Base-by-base conservation (phyloP, 2,888 invertebrate genomes). In the Panopea generosa region DNA sequence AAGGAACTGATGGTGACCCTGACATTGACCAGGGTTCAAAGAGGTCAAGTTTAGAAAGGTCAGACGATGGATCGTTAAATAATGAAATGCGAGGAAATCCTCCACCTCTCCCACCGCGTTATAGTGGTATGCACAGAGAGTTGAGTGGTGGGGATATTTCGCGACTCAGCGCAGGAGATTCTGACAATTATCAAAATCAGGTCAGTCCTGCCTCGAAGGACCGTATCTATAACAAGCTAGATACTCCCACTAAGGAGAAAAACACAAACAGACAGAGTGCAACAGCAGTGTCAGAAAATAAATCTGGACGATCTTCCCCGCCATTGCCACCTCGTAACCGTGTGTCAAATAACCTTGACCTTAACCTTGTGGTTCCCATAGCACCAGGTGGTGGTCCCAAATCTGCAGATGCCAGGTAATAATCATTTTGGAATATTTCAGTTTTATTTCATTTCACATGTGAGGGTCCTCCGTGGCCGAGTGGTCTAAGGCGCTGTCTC, bases 251-350 rank as follows among this genome's bases (percentile, higher is more conserved):
- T 50, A 50, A 50, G 3, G 24, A 52, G 52, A 59, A 68, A 53
- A n/a, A 52, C 9, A 55, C 66, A 11, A 33, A 47, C 47, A 45
- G 66, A 22, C 20, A n/a, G 9, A 56, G 56, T 66, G 49, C 66
- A 33, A 45, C 24, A 20, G 27, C 29, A 24, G n/a, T n/a, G n/a
- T 16, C 45, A 16, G 49, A 45, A 4, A 43, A 4, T 1, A 59
- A 33, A 40, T 20, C 26, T 18, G 63, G 57, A 9, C 16, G 55
- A 40, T 9, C 26, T n/a, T 55, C 61, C 0, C 89, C 89, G 9
- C 87, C 87, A 1, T 80, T 88, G n/a, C 89, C 89, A 16, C 87
- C 87, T 16, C 70, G 89, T 24, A 88, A 87, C 59, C 71, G 86
- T 26, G 71, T 84, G n/a, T 82, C 85, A 0, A 70, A 74, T 24